Evolutionary conservation across 2,797 vertebrate species (phyloP), one percentile per base, ranked within the genome.

Genomic region (Rhodeus uyekii): DNA sequence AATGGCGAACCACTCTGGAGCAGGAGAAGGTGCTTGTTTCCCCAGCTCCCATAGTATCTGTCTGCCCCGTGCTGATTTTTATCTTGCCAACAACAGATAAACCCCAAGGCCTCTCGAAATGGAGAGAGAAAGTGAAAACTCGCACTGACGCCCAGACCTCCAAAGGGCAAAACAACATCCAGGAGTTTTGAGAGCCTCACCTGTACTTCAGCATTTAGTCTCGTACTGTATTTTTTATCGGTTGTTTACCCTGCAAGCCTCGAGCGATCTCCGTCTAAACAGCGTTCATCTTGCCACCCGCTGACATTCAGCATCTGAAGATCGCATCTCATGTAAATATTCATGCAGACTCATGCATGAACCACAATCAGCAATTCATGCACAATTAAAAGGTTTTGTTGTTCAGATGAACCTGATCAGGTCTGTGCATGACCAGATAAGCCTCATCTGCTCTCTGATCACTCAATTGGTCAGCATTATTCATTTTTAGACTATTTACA

Each of bases 1-100:
- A 82, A 88, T 87, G 87, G 86, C 87, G 87, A 87, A 78, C 48
- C 87, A 88, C 89, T 92, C 84, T 75, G 82, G 81, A 89, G 87
- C 87, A 90, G 91, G 90, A 90, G 88, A 77, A 90, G 72, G 85
- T 82, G 86, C 90, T 90, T 90, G 91, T 91, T 91, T 83, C 87
- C 89, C 84, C 88, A 89, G 88, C 86, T 78, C 86, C 85, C 71
- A 80, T 82, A 88, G 85, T 89, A 60, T 83, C 90, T 88, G 88
- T 87, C 87, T 86, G 78, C 88, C 85, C 86, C 81, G 75, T 83
- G 60, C 87, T 78, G 91, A 93, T 94, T 87, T 83, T 88, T 90
- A 91, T 93, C 92, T 82, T 44, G 29, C 64, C 53, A 39, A 78
- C 76, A 83, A 75, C 61, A 85, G 86, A 87, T 89, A 85, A 87